Percentiles rank a stretch among this genome's conserved stretches.
phyloP scores from a whole-genome alignment of 2,888 invertebrate genomes.

The Punctoribates punctum region DNA sequence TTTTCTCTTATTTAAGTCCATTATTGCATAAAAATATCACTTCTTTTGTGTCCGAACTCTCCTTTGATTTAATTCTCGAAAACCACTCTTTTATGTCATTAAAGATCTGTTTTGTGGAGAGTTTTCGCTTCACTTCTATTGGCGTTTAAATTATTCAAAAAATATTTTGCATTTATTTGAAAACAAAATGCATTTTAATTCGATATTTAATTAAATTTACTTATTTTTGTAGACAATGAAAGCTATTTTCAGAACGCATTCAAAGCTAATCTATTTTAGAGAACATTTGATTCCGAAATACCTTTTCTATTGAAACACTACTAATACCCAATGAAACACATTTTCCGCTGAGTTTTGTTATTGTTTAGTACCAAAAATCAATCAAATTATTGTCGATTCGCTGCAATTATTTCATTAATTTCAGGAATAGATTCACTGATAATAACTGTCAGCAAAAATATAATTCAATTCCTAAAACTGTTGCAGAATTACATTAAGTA shows the following conservation, averaged over 20 bases:
- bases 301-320: too few relatives aligned
- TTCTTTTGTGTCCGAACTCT: neutral
- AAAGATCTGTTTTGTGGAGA: neutral
- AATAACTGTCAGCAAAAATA: neutral
- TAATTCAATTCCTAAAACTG: neutral
- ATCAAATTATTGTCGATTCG: neutral
- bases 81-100: neutral
- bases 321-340: too few relatives aligned
- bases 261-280: too few relatives aligned
- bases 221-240: too few relatives aligned
- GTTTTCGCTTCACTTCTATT: neutral
- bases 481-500: constrained; percentile 13
- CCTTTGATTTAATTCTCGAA: neutral
- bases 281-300: too few relatives aligned
- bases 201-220: neutral
- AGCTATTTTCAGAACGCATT: too few relatives aligned
- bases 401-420: neutral
- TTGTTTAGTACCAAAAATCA: neutral
- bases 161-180: neutral
- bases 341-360: too few relatives aligned
- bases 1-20: constrained; percentile 24
- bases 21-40: constrained; percentile 8
- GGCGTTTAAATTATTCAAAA: neutral
- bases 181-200: neutral
- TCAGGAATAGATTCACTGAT: neutral